phyloP scores from a whole-genome alignment of 2,888 invertebrate genomes.

The Danaus chrysippus region DNA sequence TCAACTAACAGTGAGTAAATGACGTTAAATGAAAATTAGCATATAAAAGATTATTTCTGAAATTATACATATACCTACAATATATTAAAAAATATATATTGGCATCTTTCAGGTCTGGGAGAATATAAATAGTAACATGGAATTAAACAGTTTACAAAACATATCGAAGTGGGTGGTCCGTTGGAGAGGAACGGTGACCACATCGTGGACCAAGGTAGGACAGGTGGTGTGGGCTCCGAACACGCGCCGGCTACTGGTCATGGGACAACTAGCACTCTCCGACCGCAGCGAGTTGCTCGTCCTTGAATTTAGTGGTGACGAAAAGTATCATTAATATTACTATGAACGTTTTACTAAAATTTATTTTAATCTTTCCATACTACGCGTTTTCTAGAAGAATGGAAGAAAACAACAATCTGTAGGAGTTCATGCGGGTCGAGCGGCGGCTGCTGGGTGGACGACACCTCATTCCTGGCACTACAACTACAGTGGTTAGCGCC shows the following conservation, averaged over 20 bases:
- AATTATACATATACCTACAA: neutral
- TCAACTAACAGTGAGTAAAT: slow-evolving; percentile 33
- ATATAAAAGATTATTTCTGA: neutral
- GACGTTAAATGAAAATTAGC: neutral
- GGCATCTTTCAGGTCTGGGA: slow-evolving; percentile 11
- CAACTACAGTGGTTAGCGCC: slow-evolving; percentile 48
- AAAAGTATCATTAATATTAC: too few species aligned
- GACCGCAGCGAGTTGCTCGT: slow-evolving; percentile 55
- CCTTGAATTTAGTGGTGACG: slow-evolving; percentile 39
- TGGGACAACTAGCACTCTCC: slow-evolving; percentile 50
- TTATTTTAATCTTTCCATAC: neutral
- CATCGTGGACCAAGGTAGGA: slow-evolving; percentile 32
- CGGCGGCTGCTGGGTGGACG: slow-evolving; percentile 40
- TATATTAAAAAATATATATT: neutral
- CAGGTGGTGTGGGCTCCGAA: slow-evolving; percentile 37
- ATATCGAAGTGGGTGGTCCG: slow-evolving; percentile 10
- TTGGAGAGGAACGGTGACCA: slow-evolving; percentile 26
- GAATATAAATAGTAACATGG: neutral
- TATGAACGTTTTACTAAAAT: neutral
- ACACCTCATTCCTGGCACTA: slow-evolving; percentile 49
- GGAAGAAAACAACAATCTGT: slow-evolving; percentile 37
- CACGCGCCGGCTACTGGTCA: slow-evolving; percentile 46
- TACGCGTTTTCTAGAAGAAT: slow-evolving; percentile 32
- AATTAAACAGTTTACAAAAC: neutral
- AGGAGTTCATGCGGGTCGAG: slow-evolving; percentile 49